Conservation (phyloP, 1,140 invertebrate genomes). For the Magallana angulata region DNA sequence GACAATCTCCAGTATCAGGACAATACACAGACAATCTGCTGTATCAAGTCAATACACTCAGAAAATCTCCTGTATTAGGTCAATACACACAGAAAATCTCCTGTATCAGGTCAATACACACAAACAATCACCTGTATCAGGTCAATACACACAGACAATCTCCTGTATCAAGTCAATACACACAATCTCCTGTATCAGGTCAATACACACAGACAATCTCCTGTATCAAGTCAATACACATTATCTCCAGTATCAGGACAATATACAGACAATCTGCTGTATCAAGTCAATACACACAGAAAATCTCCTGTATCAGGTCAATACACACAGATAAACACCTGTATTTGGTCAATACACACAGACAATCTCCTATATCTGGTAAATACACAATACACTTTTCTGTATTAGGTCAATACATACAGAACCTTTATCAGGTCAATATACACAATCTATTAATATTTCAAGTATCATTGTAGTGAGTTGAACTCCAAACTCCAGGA, state of each 20-base stretch:
- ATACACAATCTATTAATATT: not conserved
- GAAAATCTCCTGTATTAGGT: no score
- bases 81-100: slow-evolving; percentile 56
- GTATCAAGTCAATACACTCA: no score
- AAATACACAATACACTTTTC: no score
- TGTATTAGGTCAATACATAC: no score
- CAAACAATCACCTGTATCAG: not conserved
- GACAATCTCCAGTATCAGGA: slow-evolving; percentile 77
- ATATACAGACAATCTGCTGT: slow-evolving; percentile 62
- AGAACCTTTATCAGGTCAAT: no score
- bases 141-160: no score
- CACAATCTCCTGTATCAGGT: slow-evolving; percentile 70
- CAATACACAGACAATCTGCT: not conserved
- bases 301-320: no score
- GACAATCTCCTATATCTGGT: no score
- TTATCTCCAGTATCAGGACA: no score
- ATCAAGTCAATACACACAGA: slow-evolving; percentile 62
- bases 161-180: no score
- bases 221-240: slow-evolving; percentile 73
- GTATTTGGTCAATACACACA: no score
- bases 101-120: slow-evolving; percentile 76
- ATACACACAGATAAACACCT: no score
- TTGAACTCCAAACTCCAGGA: slow-evolving; percentile 89
- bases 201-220: slow-evolving; percentile 46
- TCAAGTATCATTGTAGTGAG: slow-evolving; percentile 81